Evolutionary conservation across 1,140 invertebrate species (phyloP), one percentile per base, ranked within the genome.

Genomic region (Sycophila sp.): DNA sequence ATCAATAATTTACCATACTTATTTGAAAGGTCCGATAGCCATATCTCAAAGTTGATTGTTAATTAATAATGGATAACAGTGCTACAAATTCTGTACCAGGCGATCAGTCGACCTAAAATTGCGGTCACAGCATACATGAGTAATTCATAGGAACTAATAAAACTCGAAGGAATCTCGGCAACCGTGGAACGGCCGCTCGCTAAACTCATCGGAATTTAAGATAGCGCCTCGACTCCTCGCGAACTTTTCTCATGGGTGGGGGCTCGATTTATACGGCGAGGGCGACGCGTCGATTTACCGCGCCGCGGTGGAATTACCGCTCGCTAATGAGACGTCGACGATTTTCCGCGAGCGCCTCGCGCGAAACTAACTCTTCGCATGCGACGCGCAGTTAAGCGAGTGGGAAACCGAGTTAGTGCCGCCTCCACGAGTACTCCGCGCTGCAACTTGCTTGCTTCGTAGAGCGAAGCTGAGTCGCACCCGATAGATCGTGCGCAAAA

Each of bases 301-400:
- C 51, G n/a, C 10, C 19, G 7, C 65, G 28, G 28, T 36, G 53
- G 53, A 34, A 34, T 51, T 34, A 15, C 13, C 30, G 10, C 40
- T 34, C n/a, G 4, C 56, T 59, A n/a, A n/a, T n/a, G n/a, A n/a
- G n/a, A n/a, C n/a, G n/a, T n/a, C n/a, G n/a, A n/a, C n/a, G n/a
- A n/a, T n/a, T 53, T 36, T 36, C 55, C 10, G 24, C 24, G n/a
- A n/a, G n/a, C n/a, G 15, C 22, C 32, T n/a, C 11, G 32, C 32
- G 7, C 38, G 59, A 58, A 67, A 58, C 65, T 58, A 67, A 67
- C 65, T 47, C 65, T n/a, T 34, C 30, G 28, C 38, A n/a, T 1
- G 13, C 56, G 47, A 11, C 15, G 11, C 34, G 15, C 36, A 59
- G 42, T 47, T 47, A 47, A 47, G 42, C 6, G n/a, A 7, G 38